Conservation (phyloP, 53 echinoderm and acorn worm species). For the Arbacia lixula region DNA sequence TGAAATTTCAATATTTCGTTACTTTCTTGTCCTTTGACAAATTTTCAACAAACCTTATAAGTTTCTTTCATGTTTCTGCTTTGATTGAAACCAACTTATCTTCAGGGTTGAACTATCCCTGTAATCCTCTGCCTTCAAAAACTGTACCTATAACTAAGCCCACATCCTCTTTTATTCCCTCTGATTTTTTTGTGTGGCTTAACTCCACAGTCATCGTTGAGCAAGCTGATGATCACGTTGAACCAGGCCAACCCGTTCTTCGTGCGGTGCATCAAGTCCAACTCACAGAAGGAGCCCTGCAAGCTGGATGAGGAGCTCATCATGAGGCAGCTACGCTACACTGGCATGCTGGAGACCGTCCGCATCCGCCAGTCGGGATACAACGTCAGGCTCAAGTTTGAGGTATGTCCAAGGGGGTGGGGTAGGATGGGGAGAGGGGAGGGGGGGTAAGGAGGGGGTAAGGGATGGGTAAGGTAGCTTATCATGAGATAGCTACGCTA, state of each 20-base stretch:
- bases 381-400: slow-evolving; percentile 95
- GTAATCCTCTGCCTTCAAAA: too few relatives aligned
- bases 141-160: too few relatives aligned
- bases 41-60: too few relatives aligned
- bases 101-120: too few relatives aligned
- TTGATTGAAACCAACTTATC: too few relatives aligned
- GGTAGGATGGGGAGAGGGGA: background rate
- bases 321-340: slow-evolving; percentile 96
- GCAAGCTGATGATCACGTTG: slow-evolving; percentile 91
- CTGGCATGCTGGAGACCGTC: slow-evolving; percentile 97
- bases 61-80: too few relatives aligned
- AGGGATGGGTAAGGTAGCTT: too few relatives aligned
- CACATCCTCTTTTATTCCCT: too few relatives aligned
- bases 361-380: slow-evolving; percentile 95
- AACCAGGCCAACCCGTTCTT: slow-evolving; percentile 99
- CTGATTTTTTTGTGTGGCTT: background rate
- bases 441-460: too few relatives aligned
- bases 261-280: slow-evolving; percentile 99
- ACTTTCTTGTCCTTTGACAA: too few relatives aligned
- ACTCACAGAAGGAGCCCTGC: slow-evolving; percentile 94
- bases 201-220: slow-evolving; percentile 69
- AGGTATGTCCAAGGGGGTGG: slow-evolving; percentile 72
- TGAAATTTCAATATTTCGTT: too few relatives aligned
- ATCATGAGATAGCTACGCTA: too few relatives aligned
- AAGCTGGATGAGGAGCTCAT: slow-evolving; percentile 84